These are phyloP conservation scores for Tenthredo distinguenda DNA, from an alignment of 2,888 invertebrate species.

Conservation along the genomic window DNA sequence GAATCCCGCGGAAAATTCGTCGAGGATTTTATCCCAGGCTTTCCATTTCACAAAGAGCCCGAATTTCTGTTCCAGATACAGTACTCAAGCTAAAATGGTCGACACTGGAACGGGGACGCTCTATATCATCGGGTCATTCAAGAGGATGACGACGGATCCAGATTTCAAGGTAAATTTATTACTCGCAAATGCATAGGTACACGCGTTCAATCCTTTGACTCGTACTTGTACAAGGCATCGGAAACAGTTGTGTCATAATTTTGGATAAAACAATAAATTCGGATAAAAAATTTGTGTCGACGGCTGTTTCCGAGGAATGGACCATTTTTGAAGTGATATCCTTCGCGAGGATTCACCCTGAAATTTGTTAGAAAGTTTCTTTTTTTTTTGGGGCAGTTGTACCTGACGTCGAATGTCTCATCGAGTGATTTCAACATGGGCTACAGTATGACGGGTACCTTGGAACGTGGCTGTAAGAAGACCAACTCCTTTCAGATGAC, in stretches of 20 bases:
- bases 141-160: constrained; percentile 84
- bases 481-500: constrained; percentile 91
- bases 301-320: background rate
- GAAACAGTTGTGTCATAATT: background rate
- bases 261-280: background rate
- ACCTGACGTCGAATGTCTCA: constrained; percentile 91
- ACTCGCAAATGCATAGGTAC: background rate
- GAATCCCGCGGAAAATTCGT: background rate
- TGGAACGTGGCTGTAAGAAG: constrained; percentile 89
- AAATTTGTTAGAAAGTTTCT: background rate
- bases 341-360: background rate
- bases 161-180: constrained; percentile 85
- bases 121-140: constrained; percentile 89
- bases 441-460: constrained; percentile 92
- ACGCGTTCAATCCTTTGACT: background rate
- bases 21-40: background rate
- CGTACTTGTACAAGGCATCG: background rate
- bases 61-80: constrained; percentile 80
- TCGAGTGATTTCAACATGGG: constrained; percentile 94
- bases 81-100: constrained; percentile 89
- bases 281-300: background rate
- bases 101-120: constrained; percentile 89
- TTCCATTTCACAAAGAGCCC: constrained; percentile 1
- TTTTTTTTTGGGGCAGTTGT: constrained; percentile 80
- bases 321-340: background rate